Evolutionary conservation across 2,113 vertebrate species (phyloP).

Genomic region (Bos indicus): DNA sequence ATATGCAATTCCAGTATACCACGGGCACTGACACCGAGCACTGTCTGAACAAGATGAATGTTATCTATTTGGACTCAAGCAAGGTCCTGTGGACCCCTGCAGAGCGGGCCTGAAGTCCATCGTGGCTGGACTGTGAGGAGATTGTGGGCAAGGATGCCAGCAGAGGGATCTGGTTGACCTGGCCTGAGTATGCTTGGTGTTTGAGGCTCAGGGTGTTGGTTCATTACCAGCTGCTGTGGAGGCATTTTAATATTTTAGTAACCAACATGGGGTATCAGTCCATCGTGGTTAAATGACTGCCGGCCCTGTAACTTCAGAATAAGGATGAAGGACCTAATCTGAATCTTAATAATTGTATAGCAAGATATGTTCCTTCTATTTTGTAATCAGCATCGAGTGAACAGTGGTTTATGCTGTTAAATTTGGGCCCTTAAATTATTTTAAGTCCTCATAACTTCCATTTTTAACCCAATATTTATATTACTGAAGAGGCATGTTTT

Average conservation of each 20-base stretch:
- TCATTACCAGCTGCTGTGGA: neutral
- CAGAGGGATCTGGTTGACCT: fast-evolving
- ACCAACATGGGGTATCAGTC: neutral
- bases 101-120: too few species aligned
- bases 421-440: neutral
- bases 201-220: neutral
- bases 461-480: neutral
- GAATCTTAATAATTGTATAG: neutral
- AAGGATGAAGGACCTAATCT: neutral
- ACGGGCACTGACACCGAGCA: neutral
- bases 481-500: neutral
- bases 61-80: neutral
- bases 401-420: neutral
- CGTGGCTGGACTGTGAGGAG: neutral
- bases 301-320: neutral
- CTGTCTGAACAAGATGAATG: neutral
- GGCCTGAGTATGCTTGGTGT: neutral
- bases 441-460: neutral
- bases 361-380: neutral
- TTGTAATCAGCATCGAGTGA: neutral
- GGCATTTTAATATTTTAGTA: neutral
- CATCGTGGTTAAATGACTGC: neutral
- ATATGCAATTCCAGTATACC: neutral
- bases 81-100: neutral
- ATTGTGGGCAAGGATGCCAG: neutral